Evolutionary conservation across 1,140 invertebrate genomes (phyloP), one percentile per base, ranked within the genome.

Genomic region (Drosophila eugracilis): DNA sequence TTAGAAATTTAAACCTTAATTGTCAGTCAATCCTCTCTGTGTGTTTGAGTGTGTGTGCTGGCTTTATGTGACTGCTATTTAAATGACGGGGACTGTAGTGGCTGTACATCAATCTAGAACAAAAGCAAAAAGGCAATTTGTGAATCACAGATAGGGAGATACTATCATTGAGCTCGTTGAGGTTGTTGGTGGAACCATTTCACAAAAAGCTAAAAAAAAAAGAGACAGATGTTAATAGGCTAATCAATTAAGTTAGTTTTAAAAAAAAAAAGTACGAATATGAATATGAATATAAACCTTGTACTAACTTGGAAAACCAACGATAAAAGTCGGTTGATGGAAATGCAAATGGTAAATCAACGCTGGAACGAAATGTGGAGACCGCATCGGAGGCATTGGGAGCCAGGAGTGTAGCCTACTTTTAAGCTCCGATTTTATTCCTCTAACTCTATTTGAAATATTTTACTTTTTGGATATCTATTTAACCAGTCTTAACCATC

Each of bases 161-260:
- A 39, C 50, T 39, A 60, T 57, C 50, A 9, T 14, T 15, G 32
- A 14, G 15, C 32, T 19, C 22, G 9, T 24, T 41, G 19, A 10
- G n/a, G 6, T n/a, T 10, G 26, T n/a, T n/a, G n/a, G n/a, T 30
- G 21, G 12, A 26, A 50, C 21, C 53, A 42, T 24, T 24, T 10
- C 17, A 14, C 41, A 44, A 12, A 32, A 32, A n/a, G n/a, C n/a
- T n/a, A n/a, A n/a, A n/a, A n/a, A n/a, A n/a, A n/a, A n/a, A n/a
- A n/a, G n/a, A n/a, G n/a, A n/a, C n/a, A n/a, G 30, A 32, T 32
- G 30, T 12, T 4, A 21, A 58, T 63, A 62, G 55, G 26, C 26
- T 63, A 63, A 63, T 62, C 59, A 44, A 6, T 6, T 69, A 69
- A 69, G 65, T 69, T 69, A 69, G 62, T 69, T 65, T 69, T 69